Conservation (phyloP, 2,888 invertebrate genomes). For the Diarsia brunnea region DNA sequence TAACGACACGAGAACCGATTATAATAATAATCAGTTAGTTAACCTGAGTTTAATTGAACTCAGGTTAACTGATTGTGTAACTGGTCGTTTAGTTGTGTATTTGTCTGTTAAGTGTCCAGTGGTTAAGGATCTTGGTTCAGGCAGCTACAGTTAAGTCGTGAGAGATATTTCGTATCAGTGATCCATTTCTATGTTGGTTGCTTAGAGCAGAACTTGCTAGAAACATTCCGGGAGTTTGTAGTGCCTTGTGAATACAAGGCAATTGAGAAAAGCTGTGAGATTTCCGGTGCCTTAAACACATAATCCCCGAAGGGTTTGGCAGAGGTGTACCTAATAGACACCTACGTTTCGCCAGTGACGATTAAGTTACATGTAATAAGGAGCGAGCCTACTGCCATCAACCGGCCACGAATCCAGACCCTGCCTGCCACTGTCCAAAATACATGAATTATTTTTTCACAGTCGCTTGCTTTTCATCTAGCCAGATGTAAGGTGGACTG, state of each 20-base stretch:
- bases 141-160: conserved; percentile 22
- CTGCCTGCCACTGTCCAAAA: too few species aligned
- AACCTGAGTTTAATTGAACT: conserved; percentile 36
- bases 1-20: conserved; percentile 47
- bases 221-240: background rate
- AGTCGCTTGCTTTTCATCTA: background rate
- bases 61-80: conserved; percentile 43
- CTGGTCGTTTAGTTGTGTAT: background rate
- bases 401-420: too few species aligned
- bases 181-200: conserved; percentile 13
- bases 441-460: background rate
- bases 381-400: too few species aligned
- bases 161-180: conserved; percentile 14
- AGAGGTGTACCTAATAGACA: too few species aligned
- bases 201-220: background rate
- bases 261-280: background rate
- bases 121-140: conserved; percentile 5
- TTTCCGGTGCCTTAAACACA: background rate
- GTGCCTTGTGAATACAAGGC: background rate
- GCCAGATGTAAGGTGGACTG: background rate
- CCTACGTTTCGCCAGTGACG: too few species aligned
- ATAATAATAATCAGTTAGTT: conserved; percentile 3
- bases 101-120: conserved; percentile 12
- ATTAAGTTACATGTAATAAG: too few species aligned
- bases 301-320: too few species aligned